Percentiles rank a stretch among this genome's conserved stretches.
phyloP scores from a whole-genome alignment of 2,113 vertebrate species.

The Phrynosoma platyrhinos region DNA sequence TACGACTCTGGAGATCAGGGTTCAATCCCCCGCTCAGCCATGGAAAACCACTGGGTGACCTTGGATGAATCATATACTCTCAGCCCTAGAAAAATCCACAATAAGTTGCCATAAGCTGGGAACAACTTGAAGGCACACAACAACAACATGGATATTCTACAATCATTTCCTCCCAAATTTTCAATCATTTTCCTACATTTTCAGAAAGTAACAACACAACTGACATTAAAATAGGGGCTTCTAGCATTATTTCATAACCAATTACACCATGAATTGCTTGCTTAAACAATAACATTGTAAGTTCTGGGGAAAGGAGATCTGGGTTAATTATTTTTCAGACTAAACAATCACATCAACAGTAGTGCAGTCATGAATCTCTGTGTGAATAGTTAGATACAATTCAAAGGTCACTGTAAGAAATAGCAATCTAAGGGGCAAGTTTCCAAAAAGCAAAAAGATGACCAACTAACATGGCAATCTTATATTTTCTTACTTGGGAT shows the following conservation, averaged over 20 bases:
- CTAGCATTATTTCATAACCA: not conserved
- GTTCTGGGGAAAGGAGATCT: not conserved
- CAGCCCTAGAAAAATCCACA: too few relatives aligned
- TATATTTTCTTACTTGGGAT: not conserved
- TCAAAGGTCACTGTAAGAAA: not conserved
- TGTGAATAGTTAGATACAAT: not conserved
- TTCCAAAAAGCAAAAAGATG: not conserved
- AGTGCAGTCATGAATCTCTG: not conserved
- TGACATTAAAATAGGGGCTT: too few relatives aligned
- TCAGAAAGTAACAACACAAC: too few relatives aligned
- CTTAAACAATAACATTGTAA: not conserved
- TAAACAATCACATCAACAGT: not conserved
- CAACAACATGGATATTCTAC: too few relatives aligned
- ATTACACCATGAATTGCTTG: not conserved
- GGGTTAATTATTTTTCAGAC: not conserved
- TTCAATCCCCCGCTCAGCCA: too few relatives aligned
- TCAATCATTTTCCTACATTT: too few relatives aligned
- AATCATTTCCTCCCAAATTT: too few relatives aligned
- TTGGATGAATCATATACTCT: too few relatives aligned
- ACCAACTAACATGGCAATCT: not conserved
- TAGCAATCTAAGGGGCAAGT: not conserved
- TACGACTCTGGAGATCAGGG: too few relatives aligned
- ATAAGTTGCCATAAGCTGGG: too few relatives aligned
- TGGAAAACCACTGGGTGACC: too few relatives aligned
- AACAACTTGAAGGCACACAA: too few relatives aligned